Evolutionary conservation across 2,797 vertebrate genomes (phyloP), one percentile per base, ranked within the genome.

Genomic region (Euphonia xanthogaster): DNA sequence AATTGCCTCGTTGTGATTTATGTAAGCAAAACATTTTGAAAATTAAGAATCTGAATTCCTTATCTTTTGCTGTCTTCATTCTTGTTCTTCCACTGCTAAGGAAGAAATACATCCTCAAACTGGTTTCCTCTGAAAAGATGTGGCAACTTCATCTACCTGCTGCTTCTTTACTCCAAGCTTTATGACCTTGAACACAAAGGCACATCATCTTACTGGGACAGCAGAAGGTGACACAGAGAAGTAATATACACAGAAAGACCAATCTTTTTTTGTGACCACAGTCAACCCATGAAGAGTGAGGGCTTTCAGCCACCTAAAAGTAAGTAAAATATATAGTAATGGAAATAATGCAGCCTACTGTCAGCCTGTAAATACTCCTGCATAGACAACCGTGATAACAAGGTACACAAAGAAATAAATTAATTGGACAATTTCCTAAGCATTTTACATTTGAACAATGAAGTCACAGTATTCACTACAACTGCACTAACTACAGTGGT

Each of bases 251-350:
- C 42, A 76, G 42, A 79, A 35, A 62, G 25, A 54, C 15, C 14
- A 11, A 33, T 25, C 39, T 44, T 47, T 50, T 50, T 73, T 40
- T 85, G 82, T 74, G 50, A 88, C 17, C 21, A 12, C 21, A 31
- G 62, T 74, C 83, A 86, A 76, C 71, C 57, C 73, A 96, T 95
- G 95, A 95, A 81, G 92, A 90, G 88, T 75, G 79, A 86, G 60
- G n/a, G 50, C 62, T 62, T 51, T 80, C 76, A 88, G 58, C 33
- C 70, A 63, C 55, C 39, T 70, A 42, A 61, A 72, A 48, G 94
- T 93, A 82, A 94, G 87, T 88, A 39, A 88, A 82, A 40, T 37
- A 11, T 45, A 28, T 25, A n/a, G 13, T 24, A 60, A 48, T 44
- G 33, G n/a, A 76, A 94, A 67, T 55, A 81, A 53, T 78, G 60